Conservation (phyloP, 2,888 invertebrate species). For the Ischnura elegans region DNA sequence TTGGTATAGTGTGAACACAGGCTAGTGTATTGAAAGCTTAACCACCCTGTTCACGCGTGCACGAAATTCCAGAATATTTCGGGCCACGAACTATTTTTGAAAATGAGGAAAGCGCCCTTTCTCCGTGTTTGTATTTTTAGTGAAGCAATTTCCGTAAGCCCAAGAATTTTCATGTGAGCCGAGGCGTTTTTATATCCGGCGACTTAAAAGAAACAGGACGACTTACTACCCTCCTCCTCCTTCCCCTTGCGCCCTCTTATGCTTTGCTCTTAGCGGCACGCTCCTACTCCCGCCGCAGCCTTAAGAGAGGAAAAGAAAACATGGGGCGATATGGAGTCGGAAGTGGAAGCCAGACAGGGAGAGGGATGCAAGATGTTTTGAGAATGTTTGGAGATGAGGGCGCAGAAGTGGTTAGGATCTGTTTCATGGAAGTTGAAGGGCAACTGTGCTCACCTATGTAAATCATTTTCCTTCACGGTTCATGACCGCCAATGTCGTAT, state of each 20-base stretch:
- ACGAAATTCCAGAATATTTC: not conserved
- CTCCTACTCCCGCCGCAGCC: not conserved
- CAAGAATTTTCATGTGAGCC: not conserved
- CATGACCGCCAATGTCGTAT: no score
- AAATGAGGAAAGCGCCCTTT: not conserved
- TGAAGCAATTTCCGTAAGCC: not conserved
- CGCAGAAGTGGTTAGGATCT: not conserved
- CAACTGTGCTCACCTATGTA: not conserved
- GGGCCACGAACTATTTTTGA: not conserved
- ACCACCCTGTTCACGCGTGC: not conserved
- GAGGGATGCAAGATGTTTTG: not conserved
- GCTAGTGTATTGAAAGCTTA: no score
- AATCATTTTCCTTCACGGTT: no score
- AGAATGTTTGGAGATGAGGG: not conserved
- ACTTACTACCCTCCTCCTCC: not conserved
- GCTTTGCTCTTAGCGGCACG: not conserved
- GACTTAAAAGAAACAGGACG: not conserved
- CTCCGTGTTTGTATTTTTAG: constrained; percentile 23
- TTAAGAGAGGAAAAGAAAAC: constrained; percentile 6
- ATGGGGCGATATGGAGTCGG: not conserved
- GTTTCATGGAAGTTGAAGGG: not conserved
- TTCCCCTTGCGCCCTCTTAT: not conserved
- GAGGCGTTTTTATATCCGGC: not conserved
- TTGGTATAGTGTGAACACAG: no score
- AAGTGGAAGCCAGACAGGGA: no score